These are phyloP conservation scores for Nycticorax nycticorax DNA, from an alignment of 2,113 vertebrate species.

Conservation along the genomic window DNA sequence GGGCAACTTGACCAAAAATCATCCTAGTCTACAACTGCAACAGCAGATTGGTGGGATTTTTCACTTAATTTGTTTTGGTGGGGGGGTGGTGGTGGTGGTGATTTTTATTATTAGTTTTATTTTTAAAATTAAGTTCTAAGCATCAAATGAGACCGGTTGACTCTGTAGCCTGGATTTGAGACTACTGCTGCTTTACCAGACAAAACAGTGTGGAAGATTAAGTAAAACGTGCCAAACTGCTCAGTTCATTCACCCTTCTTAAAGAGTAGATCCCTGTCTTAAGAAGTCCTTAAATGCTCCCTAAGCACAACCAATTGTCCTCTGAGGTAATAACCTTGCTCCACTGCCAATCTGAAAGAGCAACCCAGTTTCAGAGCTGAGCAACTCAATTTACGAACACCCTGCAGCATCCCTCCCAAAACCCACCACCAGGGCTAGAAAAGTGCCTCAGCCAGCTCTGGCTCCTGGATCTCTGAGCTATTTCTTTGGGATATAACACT, in stretches of 20 bases:
- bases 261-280: background rate
- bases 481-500: background rate
- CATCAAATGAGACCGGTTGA: background rate
- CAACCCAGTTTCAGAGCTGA: background rate
- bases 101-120: background rate
- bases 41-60: background rate
- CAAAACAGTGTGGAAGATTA: background rate
- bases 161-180: background rate
- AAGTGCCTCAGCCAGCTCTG: background rate
- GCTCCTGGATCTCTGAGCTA: background rate
- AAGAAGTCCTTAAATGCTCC: background rate
- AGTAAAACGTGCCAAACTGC: background rate
- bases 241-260: background rate
- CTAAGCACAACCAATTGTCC: background rate
- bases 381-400: background rate
- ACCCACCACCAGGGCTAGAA: background rate
- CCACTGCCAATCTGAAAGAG: background rate
- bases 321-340: background rate
- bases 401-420: background rate
- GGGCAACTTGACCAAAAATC: background rate
- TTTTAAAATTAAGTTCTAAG: background rate
- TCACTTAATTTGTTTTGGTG: background rate
- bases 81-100: background rate
- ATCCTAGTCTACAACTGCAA: background rate
- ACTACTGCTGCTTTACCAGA: background rate